A percentile compares a stretch with the other conserved stretches of the same genome.
Evolutionary conservation across 2,113 vertebrate species (phyloP).

Genomic region (Antechinus stuartii): DNA sequence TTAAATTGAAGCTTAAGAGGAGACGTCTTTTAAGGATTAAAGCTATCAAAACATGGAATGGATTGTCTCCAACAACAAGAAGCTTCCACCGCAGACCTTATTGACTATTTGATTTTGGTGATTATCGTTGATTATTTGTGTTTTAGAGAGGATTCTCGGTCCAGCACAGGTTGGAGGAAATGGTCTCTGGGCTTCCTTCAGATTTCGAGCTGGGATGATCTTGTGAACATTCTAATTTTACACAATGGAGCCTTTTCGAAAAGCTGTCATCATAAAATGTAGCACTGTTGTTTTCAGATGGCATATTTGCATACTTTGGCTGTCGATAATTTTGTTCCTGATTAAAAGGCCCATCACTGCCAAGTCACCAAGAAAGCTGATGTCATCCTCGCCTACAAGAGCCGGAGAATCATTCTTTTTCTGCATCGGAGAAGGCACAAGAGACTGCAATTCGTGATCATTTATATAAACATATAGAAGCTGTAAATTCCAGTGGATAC

Average conservation of each 20-base stretch:
- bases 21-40: not conserved
- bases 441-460: conserved; percentile 71
- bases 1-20: not conserved
- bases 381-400: conserved; percentile 41
- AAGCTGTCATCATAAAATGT: conserved; percentile 57
- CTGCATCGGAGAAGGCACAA: conserved; percentile 73
- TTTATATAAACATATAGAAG: conserved; percentile 76
- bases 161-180: not conserved
- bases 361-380: conserved; percentile 60
- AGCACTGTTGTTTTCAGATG: conserved; percentile 58
- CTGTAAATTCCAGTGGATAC: conserved; percentile 76
- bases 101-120: not conserved
- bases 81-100: not conserved
- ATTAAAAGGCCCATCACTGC: conserved; percentile 69
- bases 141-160: not conserved
- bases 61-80: not conserved
- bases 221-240: not conserved
- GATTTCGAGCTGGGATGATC: not conserved
- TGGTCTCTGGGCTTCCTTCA: not conserved
- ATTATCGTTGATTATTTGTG: too few species aligned
- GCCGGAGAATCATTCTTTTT: conserved; percentile 70
- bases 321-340: conserved; percentile 63
- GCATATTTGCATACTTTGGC: conserved; percentile 63
- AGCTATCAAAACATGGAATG: not conserved
- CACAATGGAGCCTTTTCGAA: not conserved